A percentile compares a stretch with the other conserved stretches of the same genome.
Evolutionary conservation across 2,113 vertebrate species (phyloP).

Genomic region (Pheucticus melanocephalus): DNA sequence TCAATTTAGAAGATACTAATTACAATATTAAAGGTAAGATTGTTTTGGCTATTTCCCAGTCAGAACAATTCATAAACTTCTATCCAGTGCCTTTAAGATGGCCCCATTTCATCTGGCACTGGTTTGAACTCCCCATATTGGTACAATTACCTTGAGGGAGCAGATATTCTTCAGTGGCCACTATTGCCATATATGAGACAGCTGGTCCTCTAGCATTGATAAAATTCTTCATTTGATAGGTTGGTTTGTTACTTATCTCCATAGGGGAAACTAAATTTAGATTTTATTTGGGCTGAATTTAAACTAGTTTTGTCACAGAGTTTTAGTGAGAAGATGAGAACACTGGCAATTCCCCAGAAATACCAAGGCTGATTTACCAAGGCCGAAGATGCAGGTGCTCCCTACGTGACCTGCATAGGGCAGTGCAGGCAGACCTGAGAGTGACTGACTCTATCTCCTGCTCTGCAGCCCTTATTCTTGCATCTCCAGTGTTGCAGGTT

Average conservation of each 20-base stretch:
- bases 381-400: neutral
- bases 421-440: neutral
- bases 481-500: constrained; percentile 75
- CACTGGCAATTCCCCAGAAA: neutral
- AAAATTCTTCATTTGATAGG: neutral
- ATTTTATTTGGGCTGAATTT: neutral
- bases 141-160: neutral
- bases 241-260: neutral
- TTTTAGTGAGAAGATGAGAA: neutral
- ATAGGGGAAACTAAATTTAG: neutral
- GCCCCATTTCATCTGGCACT: neutral
- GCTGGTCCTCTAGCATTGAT: neutral
- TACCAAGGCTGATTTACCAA: neutral
- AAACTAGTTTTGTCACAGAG: neutral
- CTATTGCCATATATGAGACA: neutral
- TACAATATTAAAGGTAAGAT: neutral
- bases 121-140: neutral
- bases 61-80: neutral
- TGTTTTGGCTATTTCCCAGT: neutral
- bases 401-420: neutral
- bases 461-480: constrained; percentile 71
- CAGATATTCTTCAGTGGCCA: neutral
- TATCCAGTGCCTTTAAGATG: neutral
- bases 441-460: neutral
- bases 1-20: neutral